These are phyloP conservation scores for Ctena decussata DNA, from an alignment of 2,888 invertebrate genomes.

Conservation along the genomic window DNA sequence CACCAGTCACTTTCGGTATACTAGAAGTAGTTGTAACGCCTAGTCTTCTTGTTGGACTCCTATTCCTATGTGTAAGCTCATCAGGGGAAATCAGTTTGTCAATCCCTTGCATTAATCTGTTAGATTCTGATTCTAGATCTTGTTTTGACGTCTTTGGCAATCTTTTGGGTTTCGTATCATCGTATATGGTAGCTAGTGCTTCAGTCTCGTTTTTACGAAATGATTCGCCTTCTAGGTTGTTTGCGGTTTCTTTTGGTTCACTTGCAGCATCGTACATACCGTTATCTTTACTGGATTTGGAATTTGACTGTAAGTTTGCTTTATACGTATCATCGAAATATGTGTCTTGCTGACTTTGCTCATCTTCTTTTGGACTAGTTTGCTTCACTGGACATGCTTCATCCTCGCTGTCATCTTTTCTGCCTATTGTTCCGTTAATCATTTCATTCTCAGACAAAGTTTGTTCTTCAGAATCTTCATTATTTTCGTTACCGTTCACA, in stretches of 20 bases:
- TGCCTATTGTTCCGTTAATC: neutral
- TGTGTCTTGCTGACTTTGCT: too few relatives aligned
- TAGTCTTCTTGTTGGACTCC: neutral
- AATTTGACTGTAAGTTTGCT: too few relatives aligned
- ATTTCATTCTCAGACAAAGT: neutral
- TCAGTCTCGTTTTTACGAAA: neutral
- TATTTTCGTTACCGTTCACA: too few relatives aligned
- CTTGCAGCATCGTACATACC: neutral
- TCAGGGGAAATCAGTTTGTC: conserved; percentile 51
- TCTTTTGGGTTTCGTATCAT: conserved; percentile 68
- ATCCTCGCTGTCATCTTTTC: neutral
- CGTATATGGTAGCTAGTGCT: conserved; percentile 47
- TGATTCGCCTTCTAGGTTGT: too few relatives aligned
- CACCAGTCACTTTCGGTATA: too few relatives aligned
- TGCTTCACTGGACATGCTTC: too few relatives aligned
- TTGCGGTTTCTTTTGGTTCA: neutral
- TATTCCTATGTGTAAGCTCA: neutral
- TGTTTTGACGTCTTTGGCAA: conserved; percentile 51
- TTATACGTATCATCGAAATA: too few relatives aligned
- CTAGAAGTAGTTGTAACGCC: neutral
- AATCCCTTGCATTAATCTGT: conserved; percentile 36
- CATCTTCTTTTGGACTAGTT: too few relatives aligned
- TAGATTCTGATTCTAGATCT: neutral
- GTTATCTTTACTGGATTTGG: neutral
- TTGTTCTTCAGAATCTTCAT: neutral